These are phyloP conservation scores for Trachelus troglodyta DNA, from an alignment of 2,888 invertebrate species.

Conservation along the genomic window DNA sequence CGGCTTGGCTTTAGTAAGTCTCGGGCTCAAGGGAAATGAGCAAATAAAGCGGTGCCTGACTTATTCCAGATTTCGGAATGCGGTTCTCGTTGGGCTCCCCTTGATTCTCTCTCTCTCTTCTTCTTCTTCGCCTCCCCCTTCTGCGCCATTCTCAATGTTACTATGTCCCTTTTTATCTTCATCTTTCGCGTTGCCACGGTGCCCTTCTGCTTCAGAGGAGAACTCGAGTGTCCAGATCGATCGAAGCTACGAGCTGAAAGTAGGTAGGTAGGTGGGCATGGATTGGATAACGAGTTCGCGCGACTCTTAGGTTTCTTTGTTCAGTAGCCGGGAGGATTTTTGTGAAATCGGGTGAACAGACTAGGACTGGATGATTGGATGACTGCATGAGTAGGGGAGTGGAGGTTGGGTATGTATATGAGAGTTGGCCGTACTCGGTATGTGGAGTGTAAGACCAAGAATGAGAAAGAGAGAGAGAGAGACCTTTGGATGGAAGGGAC, in stretches of 20 bases:
- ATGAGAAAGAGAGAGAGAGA: neutral
- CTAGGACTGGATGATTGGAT: neutral
- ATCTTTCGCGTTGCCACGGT: neutral
- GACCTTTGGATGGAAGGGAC: neutral
- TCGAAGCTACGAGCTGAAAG: neutral
- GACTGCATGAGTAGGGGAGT: neutral
- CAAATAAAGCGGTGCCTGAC: slow-evolving; percentile 57
- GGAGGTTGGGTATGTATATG: neutral
- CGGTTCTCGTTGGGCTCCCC: slow-evolving; percentile 9
- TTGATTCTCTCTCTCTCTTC: slow-evolving; percentile 13
- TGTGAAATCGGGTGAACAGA: neutral
- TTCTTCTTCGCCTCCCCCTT: slow-evolving; percentile 15
- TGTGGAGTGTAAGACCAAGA: neutral
- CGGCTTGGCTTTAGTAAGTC: slow-evolving; percentile 29
- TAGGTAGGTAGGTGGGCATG: neutral
- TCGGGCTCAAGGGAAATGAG: slow-evolving; percentile 53
- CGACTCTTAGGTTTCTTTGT: neutral
- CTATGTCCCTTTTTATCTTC: neutral
- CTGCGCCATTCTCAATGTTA: neutral
- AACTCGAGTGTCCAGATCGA: neutral
- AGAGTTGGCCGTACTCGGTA: neutral
- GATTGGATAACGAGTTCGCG: slow-evolving; percentile 6
- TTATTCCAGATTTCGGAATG: slow-evolving; percentile 60
- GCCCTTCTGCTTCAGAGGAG: neutral
- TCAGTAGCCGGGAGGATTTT: neutral